Evolutionary conservation across 2,888 invertebrate species (phyloP), one percentile per base, ranked within the genome.

Genomic region (Aquatica leii): DNA sequence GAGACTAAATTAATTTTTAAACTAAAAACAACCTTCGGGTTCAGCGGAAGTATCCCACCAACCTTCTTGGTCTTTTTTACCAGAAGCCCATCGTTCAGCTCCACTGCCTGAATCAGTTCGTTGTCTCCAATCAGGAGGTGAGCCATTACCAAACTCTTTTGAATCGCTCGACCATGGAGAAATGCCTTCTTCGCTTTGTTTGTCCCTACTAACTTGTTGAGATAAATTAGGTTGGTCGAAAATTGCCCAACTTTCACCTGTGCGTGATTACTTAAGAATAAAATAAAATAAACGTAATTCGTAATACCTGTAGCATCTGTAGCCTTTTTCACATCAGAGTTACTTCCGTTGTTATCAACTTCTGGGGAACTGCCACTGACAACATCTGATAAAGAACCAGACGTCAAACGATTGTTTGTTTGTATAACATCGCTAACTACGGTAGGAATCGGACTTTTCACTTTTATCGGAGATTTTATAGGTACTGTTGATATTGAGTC

Each of bases 111-210:
- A 83, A 64, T 84, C 83, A 4, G 79, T 71, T 57, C 73, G 69
- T 58, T 81, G 80, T 62, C 81, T 81, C 83, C 85, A 86, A 11
- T 86, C 85, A 1, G 81, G 76, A 0, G 82, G 76, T 2, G 81
- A 79, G 24, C 83, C 82, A 51, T 82, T 82, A 12, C 81, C 82
- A 55, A 85, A 84, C 67, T 89, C 88, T 55, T 88, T 87, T 0
- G 90, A 90, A 81, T 93, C 93, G 0, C 91, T 91, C 0, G 93
- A 93, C 86, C 91, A 92, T 0, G 89, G 91, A 0, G 92, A 91
- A 1, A 88, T 89, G 0, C 86, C 85, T 63, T 82, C 82, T 67
- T 82, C 82, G 63, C 82, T 82, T 67, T 81, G 81, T 56, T 78
- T 79, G 48, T 81, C 81, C 68, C 76, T 21, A 72, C 69, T 56